Evolutionary conservation across 1,140 invertebrate genomes (phyloP), one percentile per base, ranked within the genome.

Genomic region (Tetraneura akinire): DNA sequence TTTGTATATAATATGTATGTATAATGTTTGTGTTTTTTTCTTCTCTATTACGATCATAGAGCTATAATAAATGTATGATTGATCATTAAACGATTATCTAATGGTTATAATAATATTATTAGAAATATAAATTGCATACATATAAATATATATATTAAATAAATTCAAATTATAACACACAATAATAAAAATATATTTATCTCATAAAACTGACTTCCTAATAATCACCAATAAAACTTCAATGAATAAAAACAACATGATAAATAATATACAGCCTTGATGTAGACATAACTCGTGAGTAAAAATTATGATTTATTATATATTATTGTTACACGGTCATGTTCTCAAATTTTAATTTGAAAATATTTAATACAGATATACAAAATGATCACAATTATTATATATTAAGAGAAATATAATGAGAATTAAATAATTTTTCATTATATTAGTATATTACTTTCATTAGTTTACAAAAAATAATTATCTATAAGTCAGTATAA

Each of bases 251-350:
- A 23, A 10, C 13, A 68, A 45, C 8, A 23, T 16, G 16, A 45
- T 45, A 47, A 68, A 47, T 23, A 23, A 47, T 47, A 21, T 14
- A n/a, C 21, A 47, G 4, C 64, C 64, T 45, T 66, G 37, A 13
- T 66, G 21, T 18, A 26, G 53, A 11, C 21, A 26, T 16, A 45
- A 47, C 21, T 47, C 23, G 13, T 23, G 26, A 68, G 23, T 45
- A 16, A 16, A 68, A 26, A 47, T 23, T 21, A 68, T 47, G 42
- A 68, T 47, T 68, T 68, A 68, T 68, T 68, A 26, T 0, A 68
- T 21, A 21, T 14, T 14, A 21, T 29, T n/a, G n/a, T n/a, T n/a
- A n/a, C n/a, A n/a, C n/a, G n/a, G n/a, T n/a, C n/a, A n/a, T 26
- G 6, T 14, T 64, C 37, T 68, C n/a, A 45, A 68, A 45, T 68